Percentiles rank a stretch among this genome's conserved stretches.
Evolutionary conservation across 2,113 vertebrate genomes (phyloP).

Genomic region (Lophius piscatorius): DNA sequence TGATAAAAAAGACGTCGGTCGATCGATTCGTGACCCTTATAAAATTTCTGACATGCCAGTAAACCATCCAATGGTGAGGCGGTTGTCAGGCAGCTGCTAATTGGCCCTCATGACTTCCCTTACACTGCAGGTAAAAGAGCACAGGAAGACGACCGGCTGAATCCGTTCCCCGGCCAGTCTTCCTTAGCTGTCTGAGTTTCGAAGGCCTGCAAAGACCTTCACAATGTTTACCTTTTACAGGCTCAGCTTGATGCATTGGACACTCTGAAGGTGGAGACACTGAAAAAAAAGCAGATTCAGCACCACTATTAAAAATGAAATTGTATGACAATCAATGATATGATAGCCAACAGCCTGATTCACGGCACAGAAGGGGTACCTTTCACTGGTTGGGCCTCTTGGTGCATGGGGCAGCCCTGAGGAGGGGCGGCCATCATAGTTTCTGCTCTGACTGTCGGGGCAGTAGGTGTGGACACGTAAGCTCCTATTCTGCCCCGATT

Average conservation of each 20-base stretch:
- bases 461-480: conserved; percentile 73
- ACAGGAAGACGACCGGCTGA: too few relatives aligned
- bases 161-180: too few relatives aligned
- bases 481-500: conserved; percentile 80
- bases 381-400: conserved; percentile 61
- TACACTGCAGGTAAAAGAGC: too few relatives aligned
- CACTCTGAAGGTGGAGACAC: conserved; percentile 77
- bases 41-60: too few relatives aligned
- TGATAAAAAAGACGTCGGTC: too few relatives aligned
- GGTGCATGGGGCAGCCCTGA: conserved; percentile 84
- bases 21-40: too few relatives aligned
- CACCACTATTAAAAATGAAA: not conserved
- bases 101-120: too few relatives aligned
- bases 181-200: too few relatives aligned
- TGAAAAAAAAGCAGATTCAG: not conserved
- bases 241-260: conserved; percentile 78
- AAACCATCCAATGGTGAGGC: too few relatives aligned
- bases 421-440: conserved; percentile 51
- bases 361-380: conserved; percentile 40
- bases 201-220: too few relatives aligned
- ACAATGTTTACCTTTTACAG: conserved; percentile 50
- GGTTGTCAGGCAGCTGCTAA: too few relatives aligned
- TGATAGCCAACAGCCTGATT: too few relatives aligned
- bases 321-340: not conserved
- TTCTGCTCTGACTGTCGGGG: conserved; percentile 55